These are phyloP conservation scores for Lordiphosa andalusiaca DNA, from an alignment of 2,888 invertebrate species.

Conservation along the genomic window DNA sequence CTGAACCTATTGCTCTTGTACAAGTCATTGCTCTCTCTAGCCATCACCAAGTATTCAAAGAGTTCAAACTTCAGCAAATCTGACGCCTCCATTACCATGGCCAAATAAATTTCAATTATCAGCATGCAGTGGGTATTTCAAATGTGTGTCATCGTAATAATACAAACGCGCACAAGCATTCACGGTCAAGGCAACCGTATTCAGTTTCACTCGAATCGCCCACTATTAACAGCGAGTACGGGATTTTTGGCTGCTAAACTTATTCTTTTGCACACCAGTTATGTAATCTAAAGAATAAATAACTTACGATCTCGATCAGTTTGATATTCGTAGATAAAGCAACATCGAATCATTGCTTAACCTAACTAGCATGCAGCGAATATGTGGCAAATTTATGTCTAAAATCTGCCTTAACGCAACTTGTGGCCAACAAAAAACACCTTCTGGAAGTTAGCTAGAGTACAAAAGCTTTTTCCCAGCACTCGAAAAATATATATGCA, in stretches of 20 bases:
- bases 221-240: conserved; percentile 21
- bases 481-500: background rate
- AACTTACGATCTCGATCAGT: too few relatives aligned
- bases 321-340: too few relatives aligned
- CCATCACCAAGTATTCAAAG: background rate
- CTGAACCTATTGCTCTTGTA: background rate
- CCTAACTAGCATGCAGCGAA: too few relatives aligned
- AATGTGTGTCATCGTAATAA: conserved; percentile 6
- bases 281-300: too few relatives aligned
- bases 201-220: conserved; percentile 29
- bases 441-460: conserved; percentile 5
- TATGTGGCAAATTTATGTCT: background rate
- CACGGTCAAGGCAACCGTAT: conserved; percentile 33
- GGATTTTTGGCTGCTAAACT: conserved; percentile 19
- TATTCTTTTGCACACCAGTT: conserved; percentile 9
- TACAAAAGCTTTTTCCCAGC: conserved; percentile 1
- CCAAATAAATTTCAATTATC: conserved; percentile 7
- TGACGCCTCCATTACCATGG: background rate
- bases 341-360: too few relatives aligned
- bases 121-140: conserved; percentile 3
- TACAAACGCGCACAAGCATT: conserved; percentile 18
- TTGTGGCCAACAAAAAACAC: conserved; percentile 1
- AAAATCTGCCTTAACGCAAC: background rate
- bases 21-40: conserved; percentile 1
- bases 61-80: conserved; percentile 3